Evolutionary conservation across 2,888 invertebrate genomes (phyloP), one percentile per base, ranked within the genome.

Genomic region (Limnephilus lunatus): DNA sequence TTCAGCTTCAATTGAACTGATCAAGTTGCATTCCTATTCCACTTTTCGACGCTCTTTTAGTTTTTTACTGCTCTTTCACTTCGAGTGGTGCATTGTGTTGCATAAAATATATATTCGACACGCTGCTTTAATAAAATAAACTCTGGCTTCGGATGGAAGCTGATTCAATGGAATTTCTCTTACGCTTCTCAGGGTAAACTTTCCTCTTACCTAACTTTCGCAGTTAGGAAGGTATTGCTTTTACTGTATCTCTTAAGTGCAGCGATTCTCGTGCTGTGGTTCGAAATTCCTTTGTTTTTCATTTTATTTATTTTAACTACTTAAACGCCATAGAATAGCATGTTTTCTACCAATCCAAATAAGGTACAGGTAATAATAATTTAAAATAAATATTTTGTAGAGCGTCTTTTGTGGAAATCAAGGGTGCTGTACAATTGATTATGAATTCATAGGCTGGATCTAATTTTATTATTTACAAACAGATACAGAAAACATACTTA

Each of bases 121-220:
- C 88, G 14, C 32, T n/a, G 31, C 53, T 88, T 88, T 68, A 53
- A 88, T 53, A 88, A 88, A 31, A 68, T 88, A 88, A 48, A 87
- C 87, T 88, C 88, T 32, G n/a, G 88, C 88, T 53, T 86, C 68
- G 30, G n/a, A 68, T 25, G 68, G 53, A 68, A 68, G 53, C 32
- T 68, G 88, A 88, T 53, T 88, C 88, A 88, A 88, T 88, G 88
- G 88, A 88, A 88, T 88, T 88, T 88, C 88, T 88, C 88, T 80
- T 68, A 88, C 88, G 68, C 35, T 88, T 68, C 88, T 88, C 88
- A 19, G 32, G 30, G 68, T 25, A 88, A 88, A 88, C 31, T 88
- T 88, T 68, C 30, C 88, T 35, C 68, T 68, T 88, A 80, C 53
- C 88, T 88, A 88, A 88, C 88, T 88, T 88, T 68, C 68, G 80